Percentiles rank a stretch among this genome's conserved stretches.
Conservation (phyloP, 2,888 invertebrate genomes). For the Ophion costatus region DNA sequence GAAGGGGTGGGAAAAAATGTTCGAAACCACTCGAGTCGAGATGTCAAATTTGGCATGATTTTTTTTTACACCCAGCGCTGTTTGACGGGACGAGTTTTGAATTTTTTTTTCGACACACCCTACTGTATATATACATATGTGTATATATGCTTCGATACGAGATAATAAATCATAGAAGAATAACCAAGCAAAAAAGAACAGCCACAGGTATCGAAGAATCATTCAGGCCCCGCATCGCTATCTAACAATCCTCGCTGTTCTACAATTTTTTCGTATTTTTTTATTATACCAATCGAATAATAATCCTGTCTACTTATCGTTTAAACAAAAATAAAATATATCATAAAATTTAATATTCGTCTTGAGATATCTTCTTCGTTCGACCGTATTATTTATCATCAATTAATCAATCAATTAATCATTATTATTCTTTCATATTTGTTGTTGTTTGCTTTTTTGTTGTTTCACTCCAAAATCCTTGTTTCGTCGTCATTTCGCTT, state of each 20-base stretch:
- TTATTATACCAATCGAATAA: slow-evolving; percentile 64
- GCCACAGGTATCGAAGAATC: slow-evolving; percentile 35
- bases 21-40: too few relatives aligned
- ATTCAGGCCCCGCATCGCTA: slow-evolving; percentile 24
- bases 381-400: slow-evolving; percentile 47
- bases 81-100: too few relatives aligned
- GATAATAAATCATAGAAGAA: slow-evolving; percentile 67
- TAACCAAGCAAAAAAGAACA: slow-evolving; percentile 64
- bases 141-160: slow-evolving; percentile 62
- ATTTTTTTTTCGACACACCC: too few relatives aligned
- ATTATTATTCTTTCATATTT: slow-evolving; percentile 28
- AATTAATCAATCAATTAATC: not conserved
- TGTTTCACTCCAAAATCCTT: slow-evolving; percentile 33
- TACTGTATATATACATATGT: slow-evolving; percentile 37
- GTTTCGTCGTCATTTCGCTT: slow-evolving; percentile 28
- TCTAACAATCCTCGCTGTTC: slow-evolving; percentile 40
- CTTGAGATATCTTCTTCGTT: slow-evolving; percentile 61
- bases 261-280: slow-evolving; percentile 13
- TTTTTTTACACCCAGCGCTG: too few relatives aligned
- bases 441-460: slow-evolving; percentile 17
- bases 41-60: too few relatives aligned
- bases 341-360: slow-evolving; percentile 71
- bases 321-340: slow-evolving; percentile 73
- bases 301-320: slow-evolving; percentile 67
- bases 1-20: too few relatives aligned